A percentile compares a stretch with the other conserved stretches of the same genome.
These are phyloP conservation scores for Meiosimyza platycephala DNA, from an alignment of 2,888 invertebrate genomes.

Conservation along the genomic window DNA sequence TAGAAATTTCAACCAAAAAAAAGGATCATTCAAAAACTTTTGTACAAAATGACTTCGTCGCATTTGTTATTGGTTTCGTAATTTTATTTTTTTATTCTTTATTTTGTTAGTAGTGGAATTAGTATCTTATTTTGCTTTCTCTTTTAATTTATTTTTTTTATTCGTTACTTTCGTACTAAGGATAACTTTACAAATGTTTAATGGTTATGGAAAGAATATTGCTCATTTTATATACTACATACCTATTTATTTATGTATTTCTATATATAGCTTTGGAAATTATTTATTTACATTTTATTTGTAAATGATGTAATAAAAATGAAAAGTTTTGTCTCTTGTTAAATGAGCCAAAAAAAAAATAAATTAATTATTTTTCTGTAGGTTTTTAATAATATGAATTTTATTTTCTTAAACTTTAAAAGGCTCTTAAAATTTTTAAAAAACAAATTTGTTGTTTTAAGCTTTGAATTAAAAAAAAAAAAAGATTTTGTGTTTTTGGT, in stretches of 20 bases:
- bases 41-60: constrained; percentile 25
- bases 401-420: no score
- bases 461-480: no score
- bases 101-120: not conserved
- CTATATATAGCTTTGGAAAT: constrained; percentile 9
- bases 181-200: constrained; percentile 15
- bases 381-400: no score
- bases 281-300: not conserved
- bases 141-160: not conserved
- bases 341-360: not conserved
- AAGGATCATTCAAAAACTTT: constrained; percentile 21
- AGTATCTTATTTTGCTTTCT: not conserved
- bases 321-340: constrained; percentile 13
- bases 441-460: no score
- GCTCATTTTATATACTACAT: constrained; percentile 20
- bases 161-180: constrained; percentile 1
- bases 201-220: constrained; percentile 21
- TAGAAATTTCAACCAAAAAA: constrained; percentile 18
- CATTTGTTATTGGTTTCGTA: constrained; percentile 24
- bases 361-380: no score
- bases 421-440: no score
- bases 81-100: not conserved
- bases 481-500: no score
- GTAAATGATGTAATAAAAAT: constrained; percentile 10
- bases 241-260: constrained; percentile 19